A percentile compares a stretch with the other conserved stretches of the same genome.
These are phyloP conservation scores for Mesopsocus fuscifrons DNA, from an alignment of 2,888 invertebrate species.

Conservation along the genomic window DNA sequence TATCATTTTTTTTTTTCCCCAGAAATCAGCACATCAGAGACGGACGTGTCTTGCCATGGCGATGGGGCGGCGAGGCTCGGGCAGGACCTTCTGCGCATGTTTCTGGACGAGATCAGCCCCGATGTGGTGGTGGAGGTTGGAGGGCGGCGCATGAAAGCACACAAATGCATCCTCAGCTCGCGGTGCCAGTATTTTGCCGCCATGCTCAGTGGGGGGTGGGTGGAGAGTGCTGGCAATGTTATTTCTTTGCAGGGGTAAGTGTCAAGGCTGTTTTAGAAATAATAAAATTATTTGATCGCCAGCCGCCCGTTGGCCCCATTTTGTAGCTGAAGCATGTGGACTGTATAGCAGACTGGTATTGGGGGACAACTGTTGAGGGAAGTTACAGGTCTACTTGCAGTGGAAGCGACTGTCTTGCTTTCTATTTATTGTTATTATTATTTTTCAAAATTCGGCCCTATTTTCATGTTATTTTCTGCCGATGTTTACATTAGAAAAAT, in stretches of 20 bases:
- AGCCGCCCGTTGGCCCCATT: no score
- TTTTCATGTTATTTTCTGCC: no score
- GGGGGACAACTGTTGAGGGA: no score
- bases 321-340: no score
- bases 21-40: constrained; percentile 28
- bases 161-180: constrained; percentile 80
- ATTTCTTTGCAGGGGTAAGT: constrained; percentile 63
- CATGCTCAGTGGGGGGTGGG: constrained; percentile 70
- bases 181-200: constrained; percentile 88
- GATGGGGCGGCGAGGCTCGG: constrained; percentile 46
- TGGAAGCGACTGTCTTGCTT: no score
- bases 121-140: constrained; percentile 74
- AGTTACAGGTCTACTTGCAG: no score
- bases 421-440: no score
- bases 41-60: constrained; percentile 26
- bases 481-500: no score
- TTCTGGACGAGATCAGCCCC: constrained; percentile 73
- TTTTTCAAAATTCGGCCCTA: no score
- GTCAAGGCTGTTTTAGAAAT: not conserved
- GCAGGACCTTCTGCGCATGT: constrained; percentile 77
- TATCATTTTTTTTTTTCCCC: constrained; percentile 14
- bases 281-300: not conserved
- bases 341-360: no score
- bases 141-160: constrained; percentile 66
- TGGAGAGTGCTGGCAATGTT: constrained; percentile 59